Conservation (phyloP, 2,797 vertebrate species). For the Sebastes nivosus region DNA sequence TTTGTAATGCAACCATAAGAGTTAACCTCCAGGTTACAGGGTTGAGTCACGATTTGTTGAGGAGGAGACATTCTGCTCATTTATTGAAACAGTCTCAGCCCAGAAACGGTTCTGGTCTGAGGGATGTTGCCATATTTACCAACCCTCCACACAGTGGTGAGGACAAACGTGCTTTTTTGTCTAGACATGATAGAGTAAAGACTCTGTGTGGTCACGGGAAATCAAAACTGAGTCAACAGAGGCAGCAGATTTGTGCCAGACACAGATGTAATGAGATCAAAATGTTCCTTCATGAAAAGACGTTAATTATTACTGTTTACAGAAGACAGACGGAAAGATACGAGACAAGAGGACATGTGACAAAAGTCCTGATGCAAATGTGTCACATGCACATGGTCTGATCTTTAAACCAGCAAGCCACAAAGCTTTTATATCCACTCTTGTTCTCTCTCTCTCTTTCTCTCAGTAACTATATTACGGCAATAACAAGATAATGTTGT, state of each 20-base stretch:
- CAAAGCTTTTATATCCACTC: conserved; percentile 47
- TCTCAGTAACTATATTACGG: conserved; percentile 44
- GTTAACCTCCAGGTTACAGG: conserved; percentile 21
- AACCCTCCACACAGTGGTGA: conserved; percentile 30
- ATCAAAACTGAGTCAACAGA: conserved; percentile 52
- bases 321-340: conserved; percentile 50
- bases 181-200: conserved; percentile 49
- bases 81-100: conserved; percentile 44
- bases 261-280: conserved; percentile 42
- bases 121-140: conserved; percentile 50
- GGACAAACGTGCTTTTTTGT: conserved; percentile 34
- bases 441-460: not conserved
- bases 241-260: conserved; percentile 49
- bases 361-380: conserved; percentile 31
- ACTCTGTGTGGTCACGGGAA: conserved; percentile 55
- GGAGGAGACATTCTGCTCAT: conserved; percentile 28
- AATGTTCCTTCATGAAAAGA: conserved; percentile 40
- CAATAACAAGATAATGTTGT: conserved; percentile 58
- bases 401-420: conserved; percentile 38
- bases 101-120: conserved; percentile 43
- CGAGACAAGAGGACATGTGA: conserved; percentile 48
- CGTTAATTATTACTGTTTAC: conserved; percentile 53
- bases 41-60: conserved; percentile 46
- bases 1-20: conserved; percentile 8
- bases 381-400: conserved; percentile 24